Evolutionary conservation across 1,140 invertebrate genomes (phyloP), one percentile per base, ranked within the genome.

Genomic region (Papilio machaon): DNA sequence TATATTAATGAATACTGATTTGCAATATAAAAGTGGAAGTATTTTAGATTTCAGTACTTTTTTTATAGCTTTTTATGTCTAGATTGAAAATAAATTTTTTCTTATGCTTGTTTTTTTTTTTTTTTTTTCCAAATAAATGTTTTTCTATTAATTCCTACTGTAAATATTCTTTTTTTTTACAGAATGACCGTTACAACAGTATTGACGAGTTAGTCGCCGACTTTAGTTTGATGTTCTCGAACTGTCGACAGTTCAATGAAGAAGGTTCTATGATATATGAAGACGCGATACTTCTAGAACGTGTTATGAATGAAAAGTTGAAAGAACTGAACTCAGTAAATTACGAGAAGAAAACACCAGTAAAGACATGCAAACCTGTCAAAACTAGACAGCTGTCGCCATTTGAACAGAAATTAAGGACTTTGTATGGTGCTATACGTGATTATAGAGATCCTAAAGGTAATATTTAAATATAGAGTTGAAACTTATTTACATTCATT

Each of bases 241-340:
- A 99, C 94, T 99, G 99, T 88, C 97, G 98, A 0, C 97, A 98
- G 86, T 99, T 99, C 91, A 99, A 99, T 92, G 99, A 99, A 94
- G 98, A 99, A 94, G 97, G 97, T 43, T 99, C 98, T 0, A 96
- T 97, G 86, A 99, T 99, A 86, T 99, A 99, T 87, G 97, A 99
- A 88, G 99, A 99, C 95, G 98, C 99, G 1, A 98, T 97, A 89
- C 96, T 97, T 46, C 94, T 99, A 38, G 98, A 99, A 91, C 96
- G 96, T 88, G 96, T 98, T 11, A 93, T 99, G 35, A 97, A 97
- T 88, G 97, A 98, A 73, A 98, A 98, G 92, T 95, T 98, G 1
- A 97, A 97, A 89, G 97, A 98, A 83, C 91, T 98, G 75, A 88
- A 88, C 73, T 35, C 64, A 15, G 88, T 73, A 43, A 84, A 52